Evolutionary conservation across 2,113 vertebrate species (phyloP), one percentile per base, ranked within the genome.

Genomic region (Microtus pennsylvanicus): DNA sequence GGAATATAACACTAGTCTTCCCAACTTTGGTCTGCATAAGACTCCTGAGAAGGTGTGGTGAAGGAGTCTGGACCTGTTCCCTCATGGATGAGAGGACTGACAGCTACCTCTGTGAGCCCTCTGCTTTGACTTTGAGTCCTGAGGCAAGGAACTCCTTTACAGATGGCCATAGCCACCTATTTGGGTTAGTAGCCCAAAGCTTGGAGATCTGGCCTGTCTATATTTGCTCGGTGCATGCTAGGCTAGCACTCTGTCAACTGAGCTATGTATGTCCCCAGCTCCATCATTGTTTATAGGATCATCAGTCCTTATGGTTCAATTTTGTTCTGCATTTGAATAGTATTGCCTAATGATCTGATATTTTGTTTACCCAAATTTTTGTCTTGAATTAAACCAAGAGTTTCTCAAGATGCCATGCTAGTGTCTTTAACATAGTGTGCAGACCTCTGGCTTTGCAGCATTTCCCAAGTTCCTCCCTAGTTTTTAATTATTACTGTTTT

Each of bases 261-360:
- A 87, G 42, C 45, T 50, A 35, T 47, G 30, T 50, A 35, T 47
- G 30, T 69, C 63, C 28, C 63, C 65, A 70, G 11, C 42, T 33
- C 28, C 76, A 72, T 90, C 22, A 47, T 93, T 72, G 33, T 38
- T 80, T 81, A 91, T 35, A 88, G 30, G 30, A 81, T 38, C 33
- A 9, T 89, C 65, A 42, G 45, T 83, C 30, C 74, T 70, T 55
- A 7, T 22, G 8, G 28, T 69, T 96, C 16, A 52, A 13, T 69
- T 10, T 90, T 78, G 19, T 89, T 93, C 74, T 91, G 45, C 38
- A 50, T 89, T 95, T 96, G 89, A 33, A 0, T 61, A 67, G 33
- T 85, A 61, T 26, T 91, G 76, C 94, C 17, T 82, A 93, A 67
- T 90, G 86, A 61, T n/a, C 83, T 90, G 67, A 70, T 61, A 69